Evolutionary conservation across 2,797 vertebrate genomes (phyloP).

Genomic region (Harpagifer antarcticus): DNA sequence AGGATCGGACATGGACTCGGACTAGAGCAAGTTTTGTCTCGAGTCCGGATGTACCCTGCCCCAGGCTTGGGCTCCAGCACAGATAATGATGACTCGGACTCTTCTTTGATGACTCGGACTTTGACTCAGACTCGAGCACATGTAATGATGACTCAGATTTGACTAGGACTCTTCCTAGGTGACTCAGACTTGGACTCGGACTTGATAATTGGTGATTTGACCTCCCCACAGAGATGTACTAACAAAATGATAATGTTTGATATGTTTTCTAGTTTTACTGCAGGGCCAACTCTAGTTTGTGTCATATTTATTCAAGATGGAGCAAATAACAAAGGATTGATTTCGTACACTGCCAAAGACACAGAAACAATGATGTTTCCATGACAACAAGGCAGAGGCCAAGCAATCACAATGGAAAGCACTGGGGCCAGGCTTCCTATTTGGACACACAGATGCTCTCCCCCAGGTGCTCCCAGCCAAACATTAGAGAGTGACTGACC

Average conservation of each 20-base stretch:
- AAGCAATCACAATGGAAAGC: neutral
- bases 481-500: neutral
- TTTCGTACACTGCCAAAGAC: neutral
- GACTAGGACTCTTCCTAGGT: too few species aligned
- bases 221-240: too few species aligned
- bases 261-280: neutral
- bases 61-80: too few species aligned
- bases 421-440: neutral
- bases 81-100: too few species aligned
- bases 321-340: neutral
- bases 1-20: too few species aligned
- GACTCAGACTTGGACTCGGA: too few species aligned
- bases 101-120: too few species aligned
- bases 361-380: slow-evolving; percentile 17
- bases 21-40: too few species aligned
- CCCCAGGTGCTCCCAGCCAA: neutral
- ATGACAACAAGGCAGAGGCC: slow-evolving; percentile 19
- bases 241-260: neutral
- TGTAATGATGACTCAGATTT: too few species aligned
- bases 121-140: too few species aligned
- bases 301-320: neutral
- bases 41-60: too few species aligned
- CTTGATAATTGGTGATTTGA: too few species aligned
- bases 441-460: neutral
- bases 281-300: neutral